These are phyloP conservation scores for Crotalus horridus DNA, from an alignment of 2,113 vertebrate species.

Conservation along the genomic window DNA sequence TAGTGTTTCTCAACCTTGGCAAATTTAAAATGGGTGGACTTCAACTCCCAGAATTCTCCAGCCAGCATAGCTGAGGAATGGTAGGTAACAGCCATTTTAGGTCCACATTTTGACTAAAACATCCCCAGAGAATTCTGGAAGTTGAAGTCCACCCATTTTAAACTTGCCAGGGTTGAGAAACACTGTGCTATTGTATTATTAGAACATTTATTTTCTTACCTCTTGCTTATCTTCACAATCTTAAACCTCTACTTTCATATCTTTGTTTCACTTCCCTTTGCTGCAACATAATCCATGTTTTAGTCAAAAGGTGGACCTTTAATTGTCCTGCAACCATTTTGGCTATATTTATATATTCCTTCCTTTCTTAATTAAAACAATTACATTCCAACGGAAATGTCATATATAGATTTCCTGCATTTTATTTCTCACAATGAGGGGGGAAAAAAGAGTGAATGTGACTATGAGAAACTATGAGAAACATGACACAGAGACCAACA, in stretches of 20 bases:
- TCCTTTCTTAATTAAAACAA: constrained; percentile 35
- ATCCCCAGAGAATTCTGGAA: background rate
- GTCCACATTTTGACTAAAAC: background rate
- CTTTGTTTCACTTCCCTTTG: background rate
- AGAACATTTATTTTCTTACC: background rate
- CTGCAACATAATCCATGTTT: background rate
- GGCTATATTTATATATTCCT: background rate
- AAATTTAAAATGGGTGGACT: background rate
- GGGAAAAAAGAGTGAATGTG: constrained; percentile 62
- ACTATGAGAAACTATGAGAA: constrained; percentile 47
- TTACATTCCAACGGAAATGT: constrained; percentile 15
- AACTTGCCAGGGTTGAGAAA: background rate
- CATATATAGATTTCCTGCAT: constrained; percentile 42
- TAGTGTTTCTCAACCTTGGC: background rate
- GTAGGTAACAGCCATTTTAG: background rate
- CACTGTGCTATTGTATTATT: background rate
- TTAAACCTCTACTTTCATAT: background rate
- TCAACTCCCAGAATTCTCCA: background rate
- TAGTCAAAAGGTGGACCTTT: background rate
- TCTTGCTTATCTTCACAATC: background rate
- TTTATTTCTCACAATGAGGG: constrained; percentile 61
- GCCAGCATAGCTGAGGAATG: background rate
- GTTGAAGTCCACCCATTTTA: background rate
- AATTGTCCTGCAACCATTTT: background rate
- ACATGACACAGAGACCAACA: constrained; percentile 65